phyloP scores from a whole-genome alignment of 2,888 invertebrate species.

The Pediacus dermestoides region DNA sequence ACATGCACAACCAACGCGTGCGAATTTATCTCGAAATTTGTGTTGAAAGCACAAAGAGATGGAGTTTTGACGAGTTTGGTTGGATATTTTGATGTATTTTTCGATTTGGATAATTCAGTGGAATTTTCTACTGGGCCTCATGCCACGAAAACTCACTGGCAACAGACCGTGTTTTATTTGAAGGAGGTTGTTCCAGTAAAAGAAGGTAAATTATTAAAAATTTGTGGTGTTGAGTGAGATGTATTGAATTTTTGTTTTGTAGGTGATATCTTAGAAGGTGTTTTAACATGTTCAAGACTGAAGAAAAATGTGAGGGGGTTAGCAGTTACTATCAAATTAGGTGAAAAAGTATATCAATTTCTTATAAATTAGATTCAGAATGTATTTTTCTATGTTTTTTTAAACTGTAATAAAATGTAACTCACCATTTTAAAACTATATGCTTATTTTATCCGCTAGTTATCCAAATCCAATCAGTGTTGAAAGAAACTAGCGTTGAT shows the following conservation, averaged over 20 bases:
- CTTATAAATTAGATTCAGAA: conserved; percentile 60
- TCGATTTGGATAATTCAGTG: conserved; percentile 66
- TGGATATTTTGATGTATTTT: conserved; percentile 89
- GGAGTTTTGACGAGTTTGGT: conserved; percentile 75
- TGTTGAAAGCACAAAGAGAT: conserved; percentile 59
- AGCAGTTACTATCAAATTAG: conserved; percentile 64
- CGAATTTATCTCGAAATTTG: conserved; percentile 69
- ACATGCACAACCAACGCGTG: conserved; percentile 69
- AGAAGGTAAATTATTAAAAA: conserved; percentile 53
- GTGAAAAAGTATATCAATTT: conserved; percentile 60
- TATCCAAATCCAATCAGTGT: too few relatives aligned
- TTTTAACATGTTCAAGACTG: conserved; percentile 70
- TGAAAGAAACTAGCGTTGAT: too few relatives aligned
- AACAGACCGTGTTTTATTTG: conserved; percentile 87
- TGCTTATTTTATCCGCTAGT: too few relatives aligned
- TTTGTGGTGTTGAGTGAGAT: conserved; percentile 5
- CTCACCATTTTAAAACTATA: too few relatives aligned
- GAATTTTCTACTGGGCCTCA: conserved; percentile 77
- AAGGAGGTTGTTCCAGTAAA: conserved; percentile 68
- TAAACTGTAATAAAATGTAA: too few relatives aligned
- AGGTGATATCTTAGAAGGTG: conserved; percentile 63
- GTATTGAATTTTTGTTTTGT: conserved; percentile 31
- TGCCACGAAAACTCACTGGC: conserved; percentile 83
- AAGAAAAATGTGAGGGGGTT: conserved; percentile 72
- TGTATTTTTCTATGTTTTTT: too few relatives aligned